Percentiles rank a stretch among this genome's conserved stretches.
Conservation (phyloP, 1,140 invertebrate genomes). For the Caerostris darwini region DNA sequence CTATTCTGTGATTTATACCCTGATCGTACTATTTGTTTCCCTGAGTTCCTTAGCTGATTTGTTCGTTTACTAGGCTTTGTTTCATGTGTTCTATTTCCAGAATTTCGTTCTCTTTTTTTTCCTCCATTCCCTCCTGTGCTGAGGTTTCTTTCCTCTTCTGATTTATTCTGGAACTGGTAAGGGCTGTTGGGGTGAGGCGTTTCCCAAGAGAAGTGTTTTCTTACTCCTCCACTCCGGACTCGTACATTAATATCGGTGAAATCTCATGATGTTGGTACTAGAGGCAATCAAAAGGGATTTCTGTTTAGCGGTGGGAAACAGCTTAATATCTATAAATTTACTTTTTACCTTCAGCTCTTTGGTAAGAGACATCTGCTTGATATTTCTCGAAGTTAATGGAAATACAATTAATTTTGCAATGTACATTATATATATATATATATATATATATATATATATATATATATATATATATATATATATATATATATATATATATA, state of each 20-base stretch:
- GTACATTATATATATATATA: too few species aligned
- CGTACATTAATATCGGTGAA: constrained; percentile 37
- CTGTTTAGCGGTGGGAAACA: not conserved
- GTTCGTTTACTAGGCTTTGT: constrained; percentile 52
- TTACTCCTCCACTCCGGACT: not conserved
- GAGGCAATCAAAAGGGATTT: not conserved
- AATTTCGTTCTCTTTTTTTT: not conserved
- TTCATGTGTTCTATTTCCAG: constrained; percentile 40
- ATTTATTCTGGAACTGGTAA: not conserved
- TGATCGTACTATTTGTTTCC: constrained; percentile 39
- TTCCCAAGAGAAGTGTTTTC: constrained; percentile 21
- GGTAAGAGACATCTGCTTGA: too few species aligned
- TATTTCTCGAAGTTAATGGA: too few species aligned
- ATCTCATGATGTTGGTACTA: not conserved
- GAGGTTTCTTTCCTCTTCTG: constrained; percentile 2
- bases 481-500: too few species aligned
- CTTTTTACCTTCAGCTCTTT: too few species aligned
- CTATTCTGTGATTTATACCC: constrained; percentile 48
- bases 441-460: too few species aligned
- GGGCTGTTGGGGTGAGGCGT: not conserved
- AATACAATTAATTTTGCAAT: too few species aligned
- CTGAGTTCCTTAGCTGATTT: constrained; percentile 48
- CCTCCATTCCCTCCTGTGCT: not conserved
- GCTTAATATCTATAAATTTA: not conserved
- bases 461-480: too few species aligned